Evolutionary conservation across 30 jellyfish, hydroid and myxozoan genomes (phyloP).

Genomic region (Aurelia coerulea): DNA sequence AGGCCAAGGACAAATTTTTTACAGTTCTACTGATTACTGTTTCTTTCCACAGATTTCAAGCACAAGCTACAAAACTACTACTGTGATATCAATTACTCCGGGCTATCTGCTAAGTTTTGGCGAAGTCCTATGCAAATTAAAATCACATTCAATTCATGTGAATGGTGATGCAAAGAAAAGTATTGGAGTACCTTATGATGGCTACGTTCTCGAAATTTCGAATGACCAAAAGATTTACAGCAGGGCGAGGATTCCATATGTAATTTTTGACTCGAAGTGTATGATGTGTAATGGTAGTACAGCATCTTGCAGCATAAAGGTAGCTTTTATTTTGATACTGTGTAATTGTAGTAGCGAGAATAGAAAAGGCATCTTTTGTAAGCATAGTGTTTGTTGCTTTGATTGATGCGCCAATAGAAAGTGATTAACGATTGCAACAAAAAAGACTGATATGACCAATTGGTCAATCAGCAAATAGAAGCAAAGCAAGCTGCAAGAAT

Average conservation of each 20-base stretch:
- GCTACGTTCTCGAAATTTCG: conserved; percentile 59
- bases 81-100: not conserved
- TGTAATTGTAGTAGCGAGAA: no score
- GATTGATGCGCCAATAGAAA: no score
- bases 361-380: no score
- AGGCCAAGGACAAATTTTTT: not conserved
- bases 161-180: conserved; percentile 4
- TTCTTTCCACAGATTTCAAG: conserved; percentile 1
- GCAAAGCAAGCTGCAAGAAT: no score
- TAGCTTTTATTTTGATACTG: no score
- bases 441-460: no score
- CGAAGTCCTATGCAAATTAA: conserved; percentile 60
- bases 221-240: conserved; percentile 54
- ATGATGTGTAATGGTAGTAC: conserved; percentile 60
- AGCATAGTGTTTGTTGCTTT: no score
- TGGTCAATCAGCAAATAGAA: no score
- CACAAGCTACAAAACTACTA: not conserved
- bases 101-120: conserved; percentile 76
- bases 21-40: not conserved
- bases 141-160: conserved; percentile 24
- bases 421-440: no score
- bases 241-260: conserved; percentile 13
- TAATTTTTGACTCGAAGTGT: conserved; percentile 81
- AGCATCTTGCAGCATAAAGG: not conserved
- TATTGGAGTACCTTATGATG: conserved; percentile 56